These are phyloP conservation scores for Cynoglossus semilaevis DNA, from an alignment of 2,113 vertebrate genomes.

Conservation along the genomic window DNA sequence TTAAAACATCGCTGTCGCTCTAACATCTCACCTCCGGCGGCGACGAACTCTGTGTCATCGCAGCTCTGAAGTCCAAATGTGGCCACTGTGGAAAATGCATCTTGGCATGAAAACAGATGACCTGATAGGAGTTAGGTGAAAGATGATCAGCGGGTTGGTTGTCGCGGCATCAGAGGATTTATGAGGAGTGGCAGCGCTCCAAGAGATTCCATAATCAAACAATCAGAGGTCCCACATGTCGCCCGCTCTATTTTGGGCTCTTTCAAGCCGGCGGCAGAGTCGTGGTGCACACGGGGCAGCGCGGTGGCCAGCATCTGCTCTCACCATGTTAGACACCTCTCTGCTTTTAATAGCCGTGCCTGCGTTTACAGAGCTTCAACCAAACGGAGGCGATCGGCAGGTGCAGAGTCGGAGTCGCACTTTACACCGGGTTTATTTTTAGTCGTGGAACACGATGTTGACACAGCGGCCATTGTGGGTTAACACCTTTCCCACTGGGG, in stretches of 20 bases:
- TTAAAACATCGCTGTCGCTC: too few species aligned
- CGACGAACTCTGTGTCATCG: conserved; percentile 33
- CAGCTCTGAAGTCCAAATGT: conserved; percentile 57
- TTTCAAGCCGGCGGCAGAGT: conserved; percentile 64
- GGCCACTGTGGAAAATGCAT: conserved; percentile 59
- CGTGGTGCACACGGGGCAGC: conserved; percentile 67
- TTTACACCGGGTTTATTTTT: conserved; percentile 74
- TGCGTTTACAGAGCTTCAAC: conserved; percentile 66
- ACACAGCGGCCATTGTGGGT: conserved; percentile 59
- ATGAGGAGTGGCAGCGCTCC: conserved; percentile 68
- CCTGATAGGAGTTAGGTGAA: conserved; percentile 61
- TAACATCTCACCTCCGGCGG: too few species aligned
- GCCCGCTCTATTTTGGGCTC: conserved; percentile 73
- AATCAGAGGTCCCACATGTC: conserved; percentile 78
- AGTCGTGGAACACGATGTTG: conserved; percentile 64
- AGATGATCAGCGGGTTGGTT: conserved; percentile 59
- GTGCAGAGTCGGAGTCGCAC: conserved; percentile 59
- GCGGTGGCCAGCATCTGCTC: conserved; percentile 77
- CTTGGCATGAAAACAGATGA: conserved; percentile 61
- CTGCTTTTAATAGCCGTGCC: conserved; percentile 71
- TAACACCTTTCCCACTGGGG: conserved; percentile 32
- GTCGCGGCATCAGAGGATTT: conserved; percentile 68
- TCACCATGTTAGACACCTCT: conserved; percentile 69
- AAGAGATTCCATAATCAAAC: conserved; percentile 77
- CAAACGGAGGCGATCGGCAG: conserved; percentile 72